Percentiles rank a stretch among this genome's conserved stretches.
These are phyloP conservation scores for Rhynchotus rufescens DNA, from an alignment of 2,797 vertebrate genomes.

Conservation along the genomic window DNA sequence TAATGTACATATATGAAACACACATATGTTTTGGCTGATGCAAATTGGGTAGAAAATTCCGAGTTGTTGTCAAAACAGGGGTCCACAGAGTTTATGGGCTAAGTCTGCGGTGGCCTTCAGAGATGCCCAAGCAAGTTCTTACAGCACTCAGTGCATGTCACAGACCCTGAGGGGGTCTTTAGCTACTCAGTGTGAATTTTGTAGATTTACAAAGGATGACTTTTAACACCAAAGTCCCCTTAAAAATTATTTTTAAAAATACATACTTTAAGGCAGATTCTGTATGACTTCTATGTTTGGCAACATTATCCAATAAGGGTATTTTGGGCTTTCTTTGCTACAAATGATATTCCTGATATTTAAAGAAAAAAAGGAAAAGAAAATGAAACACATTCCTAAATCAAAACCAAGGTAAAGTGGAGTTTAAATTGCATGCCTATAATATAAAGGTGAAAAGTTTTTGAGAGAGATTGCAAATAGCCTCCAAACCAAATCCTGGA, in stretches of 20 bases:
- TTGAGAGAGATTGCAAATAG: conserved; percentile 20
- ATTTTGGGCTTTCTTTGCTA: conserved; percentile 26
- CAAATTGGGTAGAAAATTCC: not conserved
- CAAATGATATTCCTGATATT: conserved; percentile 35
- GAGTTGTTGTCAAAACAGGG: not conserved
- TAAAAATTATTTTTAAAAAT: not conserved
- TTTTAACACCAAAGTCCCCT: not conserved
- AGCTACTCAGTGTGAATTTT: not conserved
- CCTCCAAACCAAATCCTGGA: not conserved
- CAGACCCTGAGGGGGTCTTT: not conserved
- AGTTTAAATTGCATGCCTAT: conserved; percentile 21
- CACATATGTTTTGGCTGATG: not conserved
- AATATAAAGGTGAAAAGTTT: not conserved
- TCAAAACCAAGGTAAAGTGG: conserved; percentile 1
- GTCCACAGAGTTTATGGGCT: not conserved
- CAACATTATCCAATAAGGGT: conserved; percentile 21
- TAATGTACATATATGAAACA: too few species aligned
- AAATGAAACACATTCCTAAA: conserved; percentile 2
- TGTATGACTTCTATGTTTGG: not conserved
- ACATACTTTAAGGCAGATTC: not conserved
- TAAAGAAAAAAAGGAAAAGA: conserved; percentile 47
- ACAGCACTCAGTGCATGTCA: not conserved
- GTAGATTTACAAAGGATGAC: not conserved
- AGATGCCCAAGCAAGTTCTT: not conserved
- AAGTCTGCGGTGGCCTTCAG: not conserved